A percentile compares a stretch with the other conserved stretches of the same genome.
These are phyloP conservation scores for Taphrorychus bicolor DNA, from an alignment of 2,888 invertebrate species.

Conservation along the genomic window DNA sequence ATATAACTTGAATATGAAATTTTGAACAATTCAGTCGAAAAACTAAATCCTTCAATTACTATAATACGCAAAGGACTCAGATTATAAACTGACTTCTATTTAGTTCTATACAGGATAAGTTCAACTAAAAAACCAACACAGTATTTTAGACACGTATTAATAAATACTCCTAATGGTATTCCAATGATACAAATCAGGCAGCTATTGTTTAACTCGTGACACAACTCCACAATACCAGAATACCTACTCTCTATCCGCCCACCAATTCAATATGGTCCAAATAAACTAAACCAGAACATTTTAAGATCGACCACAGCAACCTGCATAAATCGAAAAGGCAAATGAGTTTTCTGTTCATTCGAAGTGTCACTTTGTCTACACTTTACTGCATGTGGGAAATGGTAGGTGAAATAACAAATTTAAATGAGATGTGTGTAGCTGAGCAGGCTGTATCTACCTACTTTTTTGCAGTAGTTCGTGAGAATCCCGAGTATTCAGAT, in stretches of 20 bases:
- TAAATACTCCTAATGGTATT: no score
- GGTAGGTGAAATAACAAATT: constrained; percentile 25
- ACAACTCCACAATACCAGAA: background rate
- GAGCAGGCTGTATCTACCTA: background rate
- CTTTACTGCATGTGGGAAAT: constrained; percentile 5
- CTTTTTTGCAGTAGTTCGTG: constrained; percentile 17
- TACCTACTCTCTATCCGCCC: background rate
- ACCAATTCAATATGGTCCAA: background rate
- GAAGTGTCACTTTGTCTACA: constrained; percentile 7
- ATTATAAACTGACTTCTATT: no score
- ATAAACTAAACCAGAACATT: background rate
- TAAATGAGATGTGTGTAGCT: constrained; percentile 14
- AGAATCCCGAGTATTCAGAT: constrained; percentile 17
- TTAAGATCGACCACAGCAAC: background rate
- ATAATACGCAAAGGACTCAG: no score
- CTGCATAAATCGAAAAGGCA: constrained; percentile 35
- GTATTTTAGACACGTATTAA: no score
- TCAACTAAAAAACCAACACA: no score
- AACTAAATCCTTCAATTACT: no score
- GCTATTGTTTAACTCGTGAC: background rate
- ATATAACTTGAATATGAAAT: no score
- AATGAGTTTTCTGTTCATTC: constrained; percentile 33
- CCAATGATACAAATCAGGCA: no score
- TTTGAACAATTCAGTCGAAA: no score
- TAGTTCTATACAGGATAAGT: no score